Percentiles rank a stretch among this genome's conserved stretches.
phyloP scores from a whole-genome alignment of 2,888 invertebrate genomes.

The Fragum fragum region DNA sequence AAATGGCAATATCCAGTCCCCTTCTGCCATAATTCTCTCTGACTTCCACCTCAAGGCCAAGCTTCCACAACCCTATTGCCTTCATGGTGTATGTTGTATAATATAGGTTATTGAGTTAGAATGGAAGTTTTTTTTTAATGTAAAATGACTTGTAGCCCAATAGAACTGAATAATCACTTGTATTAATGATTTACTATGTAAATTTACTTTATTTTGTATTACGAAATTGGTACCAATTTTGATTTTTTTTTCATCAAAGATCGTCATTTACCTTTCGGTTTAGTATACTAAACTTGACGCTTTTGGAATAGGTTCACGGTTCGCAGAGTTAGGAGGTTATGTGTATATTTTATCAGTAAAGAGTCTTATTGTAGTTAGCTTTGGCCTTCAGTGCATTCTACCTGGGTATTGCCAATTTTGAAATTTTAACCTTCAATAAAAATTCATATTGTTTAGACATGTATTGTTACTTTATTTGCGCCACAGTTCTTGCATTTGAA shows the following conservation, averaged over 20 bases:
- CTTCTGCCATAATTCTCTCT: conserved; percentile 48
- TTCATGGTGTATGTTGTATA: conserved; percentile 36
- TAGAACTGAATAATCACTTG: conserved; percentile 47
- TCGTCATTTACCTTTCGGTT: conserved; percentile 34
- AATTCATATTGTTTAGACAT: conserved; percentile 57
- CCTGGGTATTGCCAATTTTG: conserved; percentile 78
- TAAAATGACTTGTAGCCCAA: conserved; percentile 67
- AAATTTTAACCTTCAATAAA: conserved; percentile 77
- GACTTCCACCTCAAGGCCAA: conserved; percentile 26
- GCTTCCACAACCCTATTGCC: not conserved
- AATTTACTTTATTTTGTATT: conserved; percentile 61
- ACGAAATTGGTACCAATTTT: conserved; percentile 65
- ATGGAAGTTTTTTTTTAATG: conserved; percentile 31
- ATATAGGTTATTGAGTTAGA: conserved; percentile 25
- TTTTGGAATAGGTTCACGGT: conserved; percentile 33
- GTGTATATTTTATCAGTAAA: conserved; percentile 53
- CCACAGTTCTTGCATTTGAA: too few relatives aligned
- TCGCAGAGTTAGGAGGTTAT: conserved; percentile 47
- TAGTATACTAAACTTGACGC: conserved; percentile 45
- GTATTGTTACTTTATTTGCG: not conserved
- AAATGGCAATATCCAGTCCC: conserved; percentile 74
- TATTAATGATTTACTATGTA: conserved; percentile 64
- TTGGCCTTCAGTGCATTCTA: conserved; percentile 69
- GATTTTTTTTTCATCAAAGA: conserved; percentile 54
- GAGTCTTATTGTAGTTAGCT: conserved; percentile 55